Evolutionary conservation across 1,140 invertebrate species (phyloP), one percentile per base, ranked within the genome.

Genomic region (Helicoverpa armigera): DNA sequence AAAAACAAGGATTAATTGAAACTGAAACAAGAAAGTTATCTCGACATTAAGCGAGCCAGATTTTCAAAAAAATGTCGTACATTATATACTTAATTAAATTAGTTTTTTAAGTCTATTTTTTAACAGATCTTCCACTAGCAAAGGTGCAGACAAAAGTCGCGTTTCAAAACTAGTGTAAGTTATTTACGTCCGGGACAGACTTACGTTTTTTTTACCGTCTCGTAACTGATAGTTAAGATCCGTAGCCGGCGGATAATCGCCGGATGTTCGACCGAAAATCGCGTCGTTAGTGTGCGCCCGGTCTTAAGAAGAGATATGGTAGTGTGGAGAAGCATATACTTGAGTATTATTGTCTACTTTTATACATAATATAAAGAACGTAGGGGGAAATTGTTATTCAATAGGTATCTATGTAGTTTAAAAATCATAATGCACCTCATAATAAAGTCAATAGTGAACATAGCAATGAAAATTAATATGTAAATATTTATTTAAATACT

Each of bases 221-320:
- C 56, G 50, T 14, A 75, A 67, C 61, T 29, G n/a, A 77, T 77
- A 77, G 50, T 74, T 67, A 74, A 67, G 60, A 67, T 80, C 79
- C 70, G 79, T 16, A 50, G 12, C 31, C 51, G 23, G 2, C n/a
- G 73, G 53, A 58, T 90, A 90, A 91, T 90, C 77, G 73, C 86
- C 90, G 90, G 90, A 91, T 89, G 88, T 85, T 87, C 86, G 50
- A 78, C 84, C 86, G 83, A 86, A 89, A 86, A 86, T 87, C 79
- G 74, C 67, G 67, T 89, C 80, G 84, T 88, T 86, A 87, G 80
- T 83, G 63, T 18, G 80, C 43, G 63, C 50, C 16, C 35, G n/a
- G 12, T 67, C 61, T 77, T 77, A 61, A 16, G 35, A 65, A 63
- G 9, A 72, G 29, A 14, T 60, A 29, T 43, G 2, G 14, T 11